A percentile compares a stretch with the other conserved stretches of the same genome.
Conservation (phyloP, 1,140 invertebrate genomes). For the Pygmarrhopalites habei region DNA sequence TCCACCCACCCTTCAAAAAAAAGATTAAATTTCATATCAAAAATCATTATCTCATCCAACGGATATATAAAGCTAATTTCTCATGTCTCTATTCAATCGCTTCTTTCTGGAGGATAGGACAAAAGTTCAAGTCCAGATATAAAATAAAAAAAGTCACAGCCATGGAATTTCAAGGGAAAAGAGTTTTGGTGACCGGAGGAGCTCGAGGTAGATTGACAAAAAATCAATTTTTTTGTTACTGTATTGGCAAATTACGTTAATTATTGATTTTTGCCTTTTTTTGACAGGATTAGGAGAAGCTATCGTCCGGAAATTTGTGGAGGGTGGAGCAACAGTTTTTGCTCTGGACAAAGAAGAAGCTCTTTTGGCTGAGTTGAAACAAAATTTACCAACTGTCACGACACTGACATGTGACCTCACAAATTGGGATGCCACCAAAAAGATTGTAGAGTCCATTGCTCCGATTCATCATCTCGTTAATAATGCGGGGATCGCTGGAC, state of each 20-base stretch:
- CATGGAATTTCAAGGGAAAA: slow-evolving; percentile 49
- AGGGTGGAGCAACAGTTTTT: slow-evolving; percentile 7
- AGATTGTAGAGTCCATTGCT: slow-evolving; percentile 48
- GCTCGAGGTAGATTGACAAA: slow-evolving; percentile 61
- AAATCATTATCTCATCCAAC: too few relatives aligned
- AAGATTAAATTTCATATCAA: too few relatives aligned
- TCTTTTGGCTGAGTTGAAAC: slow-evolving; percentile 1
- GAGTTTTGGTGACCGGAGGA: slow-evolving; percentile 71
- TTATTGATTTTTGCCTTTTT: too few relatives aligned
- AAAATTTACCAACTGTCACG: background rate
- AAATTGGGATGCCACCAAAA: slow-evolving; percentile 24
- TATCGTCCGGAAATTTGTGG: slow-evolving; percentile 14
- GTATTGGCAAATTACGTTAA: too few relatives aligned
- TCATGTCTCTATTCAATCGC: too few relatives aligned
- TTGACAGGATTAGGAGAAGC: slow-evolving; percentile 17
- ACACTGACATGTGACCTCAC: slow-evolving; percentile 3
- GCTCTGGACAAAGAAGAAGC: slow-evolving; percentile 23
- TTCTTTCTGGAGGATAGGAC: too few relatives aligned
- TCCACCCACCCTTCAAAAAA: too few relatives aligned
- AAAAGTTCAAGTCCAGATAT: too few relatives aligned
- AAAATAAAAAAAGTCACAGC: background rate
- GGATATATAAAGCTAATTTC: too few relatives aligned
- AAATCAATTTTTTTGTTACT: too few relatives aligned
- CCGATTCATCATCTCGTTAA: slow-evolving; percentile 72
- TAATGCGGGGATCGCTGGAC: slow-evolving; percentile 62